Percentiles rank a stretch among this genome's conserved stretches.
phyloP scores from a whole-genome alignment of 2,888 invertebrate species.

The Agriopis leucophaearia region DNA sequence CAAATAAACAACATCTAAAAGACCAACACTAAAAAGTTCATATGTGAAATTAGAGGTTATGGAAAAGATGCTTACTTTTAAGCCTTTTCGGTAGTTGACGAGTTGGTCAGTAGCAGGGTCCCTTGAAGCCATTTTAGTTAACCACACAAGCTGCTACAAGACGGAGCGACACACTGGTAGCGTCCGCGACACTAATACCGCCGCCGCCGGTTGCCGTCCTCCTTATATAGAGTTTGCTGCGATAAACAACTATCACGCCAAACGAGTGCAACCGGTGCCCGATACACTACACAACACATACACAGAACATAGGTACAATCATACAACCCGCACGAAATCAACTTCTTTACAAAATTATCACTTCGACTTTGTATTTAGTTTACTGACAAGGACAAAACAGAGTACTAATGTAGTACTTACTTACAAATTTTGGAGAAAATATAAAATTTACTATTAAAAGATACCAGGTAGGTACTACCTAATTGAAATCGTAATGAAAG shows the following conservation, averaged over 20 bases:
- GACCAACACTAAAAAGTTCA: not conserved
- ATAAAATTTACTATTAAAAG: too few species aligned
- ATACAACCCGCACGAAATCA: constrained; percentile 9
- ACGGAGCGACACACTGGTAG: constrained; percentile 71
- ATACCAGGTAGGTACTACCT: too few species aligned
- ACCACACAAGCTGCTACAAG: constrained; percentile 35
- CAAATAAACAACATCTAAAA: not conserved
- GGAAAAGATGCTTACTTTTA: constrained; percentile 81
- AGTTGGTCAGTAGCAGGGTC: constrained; percentile 89
- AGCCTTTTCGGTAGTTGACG: constrained; percentile 85
- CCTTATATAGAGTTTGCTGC: constrained; percentile 71
- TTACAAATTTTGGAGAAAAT: not conserved
- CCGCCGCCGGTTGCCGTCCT: constrained; percentile 46
- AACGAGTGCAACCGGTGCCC: constrained; percentile 58
- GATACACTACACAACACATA: constrained; percentile 13
- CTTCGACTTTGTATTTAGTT: not conserved
- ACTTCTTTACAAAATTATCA: constrained; percentile 12
- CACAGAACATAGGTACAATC: constrained; percentile 15
- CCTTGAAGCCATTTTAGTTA: constrained; percentile 74
- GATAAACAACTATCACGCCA: constrained; percentile 72
- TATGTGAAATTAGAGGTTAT: not conserved
- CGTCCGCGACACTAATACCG: constrained; percentile 70
- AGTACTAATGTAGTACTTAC: not conserved
- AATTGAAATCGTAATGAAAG: too few species aligned
- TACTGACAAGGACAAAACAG: constrained; percentile 1